Conservation (phyloP, 2,113 vertebrate genomes). For the Circaetus gallicus region DNA sequence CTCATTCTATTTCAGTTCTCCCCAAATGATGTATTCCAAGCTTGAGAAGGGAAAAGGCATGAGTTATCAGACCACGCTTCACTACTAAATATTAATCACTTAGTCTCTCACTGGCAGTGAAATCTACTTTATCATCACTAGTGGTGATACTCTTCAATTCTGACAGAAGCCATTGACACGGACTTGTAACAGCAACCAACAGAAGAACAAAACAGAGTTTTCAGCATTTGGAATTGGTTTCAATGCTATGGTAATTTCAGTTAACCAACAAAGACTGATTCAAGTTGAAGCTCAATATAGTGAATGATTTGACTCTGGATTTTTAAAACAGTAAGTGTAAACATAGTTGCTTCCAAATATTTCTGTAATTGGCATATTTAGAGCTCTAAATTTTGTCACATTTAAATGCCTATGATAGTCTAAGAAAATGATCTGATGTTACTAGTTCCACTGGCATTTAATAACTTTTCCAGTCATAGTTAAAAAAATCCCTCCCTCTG, state of each 20-base stretch:
- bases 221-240: neutral
- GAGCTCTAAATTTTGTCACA: neutral
- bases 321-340: neutral
- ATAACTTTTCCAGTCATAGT: neutral
- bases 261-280: neutral
- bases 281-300: neutral
- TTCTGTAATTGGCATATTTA: neutral
- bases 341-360: neutral
- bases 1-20: neutral
- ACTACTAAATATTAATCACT: constrained; percentile 12
- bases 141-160: neutral
- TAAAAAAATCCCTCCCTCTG: neutral
- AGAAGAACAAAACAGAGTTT: neutral
- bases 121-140: constrained; percentile 16
- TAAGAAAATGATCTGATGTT: neutral
- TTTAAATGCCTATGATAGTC: neutral
- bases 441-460: neutral
- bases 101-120: neutral
- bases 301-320: neutral
- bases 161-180: neutral
- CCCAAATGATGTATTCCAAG: neutral
- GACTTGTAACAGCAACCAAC: neutral
- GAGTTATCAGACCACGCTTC: neutral
- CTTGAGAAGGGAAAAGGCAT: neutral
- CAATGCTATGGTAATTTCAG: neutral